Conservation (phyloP, 2,113 vertebrate species). For the Pandion haliaetus region DNA sequence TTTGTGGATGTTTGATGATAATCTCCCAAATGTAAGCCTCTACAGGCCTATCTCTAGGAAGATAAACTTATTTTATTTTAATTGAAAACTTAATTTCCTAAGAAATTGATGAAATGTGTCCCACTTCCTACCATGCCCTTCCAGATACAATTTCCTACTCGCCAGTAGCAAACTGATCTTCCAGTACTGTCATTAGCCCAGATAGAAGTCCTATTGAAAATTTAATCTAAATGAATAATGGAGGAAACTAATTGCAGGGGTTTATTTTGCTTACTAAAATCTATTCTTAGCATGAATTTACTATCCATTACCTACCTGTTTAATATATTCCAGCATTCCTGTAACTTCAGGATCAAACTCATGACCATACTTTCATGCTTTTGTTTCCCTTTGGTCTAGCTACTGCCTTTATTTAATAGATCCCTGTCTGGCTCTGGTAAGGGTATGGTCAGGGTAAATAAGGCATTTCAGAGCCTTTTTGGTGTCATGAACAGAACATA, state of each 20-base stretch:
- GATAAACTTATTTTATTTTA: constrained; percentile 43
- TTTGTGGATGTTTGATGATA: background rate
- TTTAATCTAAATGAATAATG: background rate
- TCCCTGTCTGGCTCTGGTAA: background rate
- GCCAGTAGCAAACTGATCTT: background rate
- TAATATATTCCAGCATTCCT: background rate
- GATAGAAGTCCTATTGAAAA: background rate
- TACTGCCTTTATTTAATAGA: background rate
- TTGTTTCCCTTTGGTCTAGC: background rate
- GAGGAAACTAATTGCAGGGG: background rate
- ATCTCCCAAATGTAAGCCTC: background rate
- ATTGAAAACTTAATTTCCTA: constrained; percentile 58
- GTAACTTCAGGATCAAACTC: background rate
- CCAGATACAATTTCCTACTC: constrained; percentile 28
- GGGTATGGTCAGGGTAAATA: background rate
- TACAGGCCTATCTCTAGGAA: constrained; percentile 8
- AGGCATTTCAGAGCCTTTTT: background rate
- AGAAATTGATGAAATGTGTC: constrained; percentile 31
- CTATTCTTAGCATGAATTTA: background rate
- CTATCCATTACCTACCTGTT: background rate
- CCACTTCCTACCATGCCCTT: constrained; percentile 43
- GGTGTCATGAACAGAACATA: background rate
- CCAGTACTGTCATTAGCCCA: background rate
- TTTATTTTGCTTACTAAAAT: background rate
- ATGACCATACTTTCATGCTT: background rate